Evolutionary conservation across 2,113 vertebrate genomes (phyloP), one percentile per base, ranked within the genome.

Genomic region (Corythaixoides concolor): DNA sequence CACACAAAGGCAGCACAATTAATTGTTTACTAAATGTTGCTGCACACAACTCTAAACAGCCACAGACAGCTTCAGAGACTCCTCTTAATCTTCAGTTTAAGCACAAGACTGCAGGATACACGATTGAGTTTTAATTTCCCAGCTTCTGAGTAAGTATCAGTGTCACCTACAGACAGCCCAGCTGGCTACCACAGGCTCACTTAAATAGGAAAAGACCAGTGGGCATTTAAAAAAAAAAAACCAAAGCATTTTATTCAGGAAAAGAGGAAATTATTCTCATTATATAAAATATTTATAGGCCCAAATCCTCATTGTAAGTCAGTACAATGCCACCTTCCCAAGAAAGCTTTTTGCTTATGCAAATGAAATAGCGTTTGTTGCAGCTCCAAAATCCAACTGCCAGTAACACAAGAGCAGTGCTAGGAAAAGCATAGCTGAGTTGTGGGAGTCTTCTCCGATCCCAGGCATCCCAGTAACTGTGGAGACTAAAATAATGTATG

Each of bases 371-470:
- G 55, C 37, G 58, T 23, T 39, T 16, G 50, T 20, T 47, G n/a
- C 49, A 92, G 87, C 73, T 92, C 56, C 76, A 55, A 84, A 93
- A 52, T 17, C 28, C 89, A 85, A 60, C 69, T 68, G 86, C 56
- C 93, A 92, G 22, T n/a, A 91, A 87, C 62, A 82, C 24, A 15
- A 66, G 19, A 89, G 35, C 69, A 49, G 80, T 56, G 81, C 73
- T 89, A 95, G 93, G 87, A 95, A 93, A 96, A 95, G 84, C 93
- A 91, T 19, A 93, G 62, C 89, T 64, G 81, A 93, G 39, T 2
- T 95, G 95, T 82, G 58, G 84, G 89, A 88, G 63, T 76, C 59
- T 93, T 63, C 82, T 79, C 27, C 1, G 1, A 56, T 80, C 63
- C 45, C 56, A 53, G 60, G 66, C 67, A 88, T 82, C 56, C 28